Conservation (phyloP, 2,797 vertebrate genomes). For the Ctenopoma kingsleyae region DNA sequence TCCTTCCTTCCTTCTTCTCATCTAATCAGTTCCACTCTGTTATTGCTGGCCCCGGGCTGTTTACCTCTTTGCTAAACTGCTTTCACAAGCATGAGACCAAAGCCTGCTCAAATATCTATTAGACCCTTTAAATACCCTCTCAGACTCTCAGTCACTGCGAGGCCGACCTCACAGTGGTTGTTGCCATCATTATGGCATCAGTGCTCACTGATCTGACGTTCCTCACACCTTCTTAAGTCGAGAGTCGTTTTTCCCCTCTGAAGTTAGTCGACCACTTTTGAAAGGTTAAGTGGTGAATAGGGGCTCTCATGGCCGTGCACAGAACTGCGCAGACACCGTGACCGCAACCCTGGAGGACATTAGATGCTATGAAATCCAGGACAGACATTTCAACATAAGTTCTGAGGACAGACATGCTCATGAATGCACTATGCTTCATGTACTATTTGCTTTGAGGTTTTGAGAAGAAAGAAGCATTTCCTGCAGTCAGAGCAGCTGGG, state of each 20-base stretch:
- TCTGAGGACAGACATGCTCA: constrained; percentile 72
- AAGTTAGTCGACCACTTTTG: constrained; percentile 62
- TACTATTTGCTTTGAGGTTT: constrained; percentile 83
- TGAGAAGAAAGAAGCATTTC: constrained; percentile 84
- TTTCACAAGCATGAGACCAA: constrained; percentile 81
- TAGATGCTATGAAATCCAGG: constrained; percentile 69
- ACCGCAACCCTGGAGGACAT: constrained; percentile 65
- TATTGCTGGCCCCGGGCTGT: constrained; percentile 84
- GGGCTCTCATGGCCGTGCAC: constrained; percentile 57
- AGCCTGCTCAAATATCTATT: constrained; percentile 73
- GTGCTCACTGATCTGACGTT: constrained; percentile 52
- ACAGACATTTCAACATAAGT: constrained; percentile 67
- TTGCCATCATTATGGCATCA: constrained; percentile 64
- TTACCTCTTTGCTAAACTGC: constrained; percentile 81
- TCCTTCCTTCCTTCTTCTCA: constrained; percentile 63
- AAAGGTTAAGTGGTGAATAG: constrained; percentile 79
- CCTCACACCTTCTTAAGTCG: constrained; percentile 65
- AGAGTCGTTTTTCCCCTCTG: constrained; percentile 52
- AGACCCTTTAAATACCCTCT: constrained; percentile 59
- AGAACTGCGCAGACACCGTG: constrained; percentile 59
- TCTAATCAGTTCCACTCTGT: constrained; percentile 84
- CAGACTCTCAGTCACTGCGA: constrained; percentile 46
- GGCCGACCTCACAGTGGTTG: constrained; percentile 63
- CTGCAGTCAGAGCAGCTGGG: constrained; percentile 84
- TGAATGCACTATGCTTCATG: constrained; percentile 79